These are phyloP conservation scores for Clitarchus hookeri DNA, from an alignment of 2,888 invertebrate genomes.

Conservation along the genomic window DNA sequence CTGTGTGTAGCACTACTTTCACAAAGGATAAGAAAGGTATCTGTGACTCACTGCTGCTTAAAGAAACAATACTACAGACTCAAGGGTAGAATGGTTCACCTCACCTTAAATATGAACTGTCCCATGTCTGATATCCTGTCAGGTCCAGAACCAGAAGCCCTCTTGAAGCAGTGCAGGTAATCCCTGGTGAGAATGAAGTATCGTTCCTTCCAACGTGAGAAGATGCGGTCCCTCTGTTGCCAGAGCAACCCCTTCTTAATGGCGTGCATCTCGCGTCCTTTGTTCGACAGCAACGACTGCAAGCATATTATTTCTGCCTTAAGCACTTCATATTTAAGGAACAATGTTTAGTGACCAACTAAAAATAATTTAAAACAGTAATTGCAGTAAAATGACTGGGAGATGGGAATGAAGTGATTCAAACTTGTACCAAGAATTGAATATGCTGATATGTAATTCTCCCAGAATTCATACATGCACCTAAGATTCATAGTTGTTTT, in stretches of 20 bases:
- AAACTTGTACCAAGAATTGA: background rate
- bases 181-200: slow-evolving; percentile 68
- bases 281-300: slow-evolving; percentile 32
- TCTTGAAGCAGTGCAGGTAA: slow-evolving; percentile 68
- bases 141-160: slow-evolving; percentile 60
- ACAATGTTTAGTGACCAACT: background rate
- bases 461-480: no score
- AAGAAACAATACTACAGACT: no score
- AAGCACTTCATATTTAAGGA: background rate
- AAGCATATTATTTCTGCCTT: background rate
- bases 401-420: background rate
- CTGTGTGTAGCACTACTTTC: no score
- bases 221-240: slow-evolving; percentile 67
- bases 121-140: slow-evolving; percentile 67
- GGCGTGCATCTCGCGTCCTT: slow-evolving; percentile 59
- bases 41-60: no score
- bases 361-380: background rate
- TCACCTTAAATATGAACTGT: slow-evolving; percentile 68
- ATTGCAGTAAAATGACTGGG: background rate
- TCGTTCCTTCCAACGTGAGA: slow-evolving; percentile 69
- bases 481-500: no score
- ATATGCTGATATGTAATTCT: background rate
- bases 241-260: slow-evolving; percentile 67
- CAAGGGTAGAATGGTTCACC: background rate
- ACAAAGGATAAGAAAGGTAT: no score